Percentiles rank a stretch among this genome's conserved stretches.
phyloP scores from a whole-genome alignment of 2,113 vertebrate genomes.

The Propithecus coquereli region DNA sequence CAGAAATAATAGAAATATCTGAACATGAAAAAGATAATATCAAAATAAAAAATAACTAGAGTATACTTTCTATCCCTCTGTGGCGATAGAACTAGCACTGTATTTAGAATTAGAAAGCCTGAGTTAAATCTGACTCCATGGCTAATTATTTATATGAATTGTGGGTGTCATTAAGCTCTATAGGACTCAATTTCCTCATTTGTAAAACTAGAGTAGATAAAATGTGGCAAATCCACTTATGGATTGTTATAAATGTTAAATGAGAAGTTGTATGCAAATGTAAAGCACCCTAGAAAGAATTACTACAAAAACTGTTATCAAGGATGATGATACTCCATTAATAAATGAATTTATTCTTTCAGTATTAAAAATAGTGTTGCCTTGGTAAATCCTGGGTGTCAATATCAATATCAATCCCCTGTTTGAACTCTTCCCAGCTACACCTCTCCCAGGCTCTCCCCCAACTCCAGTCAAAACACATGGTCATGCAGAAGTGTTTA shows the following conservation, averaged over 20 bases:
- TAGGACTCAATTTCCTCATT: background rate
- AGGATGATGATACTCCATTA: background rate
- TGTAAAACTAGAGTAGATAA: background rate
- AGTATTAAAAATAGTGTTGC: background rate
- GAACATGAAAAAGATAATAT: background rate
- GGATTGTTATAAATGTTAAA: background rate
- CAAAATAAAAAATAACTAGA: background rate
- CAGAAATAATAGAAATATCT: background rate
- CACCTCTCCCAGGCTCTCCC: rapidly evolving
- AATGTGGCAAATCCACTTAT: background rate
- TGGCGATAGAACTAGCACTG: background rate
- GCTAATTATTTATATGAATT: background rate
- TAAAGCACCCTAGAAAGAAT: background rate
- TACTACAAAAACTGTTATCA: background rate
- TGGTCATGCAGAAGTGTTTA: background rate
- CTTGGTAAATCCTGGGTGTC: background rate
- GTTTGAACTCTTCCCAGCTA: background rate
- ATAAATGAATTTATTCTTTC: background rate
- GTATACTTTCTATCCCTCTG: background rate
- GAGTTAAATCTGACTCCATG: background rate
- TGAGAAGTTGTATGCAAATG: background rate
- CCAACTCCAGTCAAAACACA: too few relatives aligned
- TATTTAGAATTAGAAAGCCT: background rate
- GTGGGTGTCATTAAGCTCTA: background rate
- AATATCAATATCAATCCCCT: background rate